Evolutionary conservation across 1,140 invertebrate genomes (phyloP).

Genomic region (Zaprionus inermis): DNA sequence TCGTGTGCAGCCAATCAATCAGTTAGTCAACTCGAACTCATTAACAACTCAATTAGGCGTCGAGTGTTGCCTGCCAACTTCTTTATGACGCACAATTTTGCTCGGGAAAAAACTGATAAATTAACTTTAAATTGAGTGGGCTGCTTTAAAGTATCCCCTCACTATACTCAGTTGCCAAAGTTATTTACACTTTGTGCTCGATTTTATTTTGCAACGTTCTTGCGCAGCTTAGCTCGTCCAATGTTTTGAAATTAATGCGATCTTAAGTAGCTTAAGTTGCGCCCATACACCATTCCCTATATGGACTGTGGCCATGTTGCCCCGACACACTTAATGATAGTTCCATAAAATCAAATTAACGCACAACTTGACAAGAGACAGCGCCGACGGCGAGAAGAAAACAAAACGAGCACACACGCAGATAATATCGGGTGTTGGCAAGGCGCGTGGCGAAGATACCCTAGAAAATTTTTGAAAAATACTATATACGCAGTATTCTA

Average conservation of each 20-base stretch:
- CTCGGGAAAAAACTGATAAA: not conserved
- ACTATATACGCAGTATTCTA: too few species aligned
- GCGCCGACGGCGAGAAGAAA: not conserved
- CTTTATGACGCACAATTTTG: not conserved
- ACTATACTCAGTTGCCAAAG: too few species aligned
- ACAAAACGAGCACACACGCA: constrained; percentile 3
- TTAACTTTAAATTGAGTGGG: not conserved
- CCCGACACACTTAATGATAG: constrained; percentile 25
- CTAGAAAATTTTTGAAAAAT: not conserved
- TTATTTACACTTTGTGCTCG: not conserved
- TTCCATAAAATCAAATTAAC: constrained; percentile 66
- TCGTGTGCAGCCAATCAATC: constrained; percentile 39
- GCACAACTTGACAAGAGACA: constrained; percentile 32
- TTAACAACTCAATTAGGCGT: constrained; percentile 29
- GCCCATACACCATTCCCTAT: not conserved
- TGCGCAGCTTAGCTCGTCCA: not conserved
- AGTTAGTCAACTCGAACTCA: constrained; percentile 36
- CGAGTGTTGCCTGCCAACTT: constrained; percentile 12
- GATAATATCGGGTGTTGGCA: not conserved
- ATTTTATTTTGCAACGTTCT: not conserved
- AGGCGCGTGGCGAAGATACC: not conserved
- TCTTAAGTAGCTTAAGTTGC: constrained; percentile 8
- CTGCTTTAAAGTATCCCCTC: too few species aligned
- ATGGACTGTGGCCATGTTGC: constrained; percentile 13
- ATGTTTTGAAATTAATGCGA: constrained; percentile 22